Conservation (phyloP, 2,797 vertebrate genomes). For the Paratrypauchen microcephalus region DNA sequence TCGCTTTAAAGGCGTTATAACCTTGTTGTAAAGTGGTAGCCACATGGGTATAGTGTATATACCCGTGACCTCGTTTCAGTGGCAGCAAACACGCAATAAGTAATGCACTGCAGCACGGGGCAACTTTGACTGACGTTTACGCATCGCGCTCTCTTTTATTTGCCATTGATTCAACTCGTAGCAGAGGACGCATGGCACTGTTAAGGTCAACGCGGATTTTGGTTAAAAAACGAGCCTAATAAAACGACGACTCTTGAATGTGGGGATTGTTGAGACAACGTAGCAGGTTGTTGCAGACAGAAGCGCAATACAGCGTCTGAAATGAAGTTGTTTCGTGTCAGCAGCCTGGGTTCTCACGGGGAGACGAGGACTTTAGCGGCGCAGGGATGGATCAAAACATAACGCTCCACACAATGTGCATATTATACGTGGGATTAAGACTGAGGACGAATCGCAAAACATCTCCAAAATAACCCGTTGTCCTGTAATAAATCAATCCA, state of each 20-base stretch:
- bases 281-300: constrained; percentile 6
- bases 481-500: neutral
- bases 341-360: neutral
- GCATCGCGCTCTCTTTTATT: constrained; percentile 4
- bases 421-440: neutral
- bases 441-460: neutral
- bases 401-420: neutral
- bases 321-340: constrained; percentile 16
- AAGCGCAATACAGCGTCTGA: constrained; percentile 2
- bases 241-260: neutral
- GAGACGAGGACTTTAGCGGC: neutral
- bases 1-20: neutral
- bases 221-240: too few species aligned
- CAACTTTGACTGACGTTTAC: constrained; percentile 32
- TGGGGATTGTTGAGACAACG: neutral
- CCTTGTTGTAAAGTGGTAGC: constrained; percentile 6
- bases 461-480: neutral
- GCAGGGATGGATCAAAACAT: neutral
- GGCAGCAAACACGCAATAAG: constrained; percentile 33
- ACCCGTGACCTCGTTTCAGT: constrained; percentile 67
- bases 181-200: constrained; percentile 1
- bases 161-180: constrained; percentile 1
- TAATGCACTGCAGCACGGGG: constrained; percentile 37
- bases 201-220: constrained; percentile 3
- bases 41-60: constrained; percentile 39